These are phyloP conservation scores for Anser cygnoides DNA, from an alignment of 2,113 vertebrate genomes.

Conservation along the genomic window DNA sequence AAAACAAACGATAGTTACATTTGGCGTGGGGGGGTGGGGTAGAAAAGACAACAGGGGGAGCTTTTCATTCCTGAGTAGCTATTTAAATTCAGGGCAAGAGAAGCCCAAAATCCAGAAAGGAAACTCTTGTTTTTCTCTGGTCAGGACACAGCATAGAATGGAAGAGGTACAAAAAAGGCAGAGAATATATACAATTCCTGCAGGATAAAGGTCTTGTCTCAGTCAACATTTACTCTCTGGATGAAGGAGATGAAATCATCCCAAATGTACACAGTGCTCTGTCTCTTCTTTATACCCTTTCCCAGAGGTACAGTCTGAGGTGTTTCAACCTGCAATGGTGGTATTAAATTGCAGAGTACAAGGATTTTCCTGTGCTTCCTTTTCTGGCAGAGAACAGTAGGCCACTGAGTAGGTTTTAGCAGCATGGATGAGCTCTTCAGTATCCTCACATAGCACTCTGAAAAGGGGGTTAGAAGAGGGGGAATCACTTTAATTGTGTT, in stretches of 20 bases:
- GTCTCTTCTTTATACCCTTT: constrained; percentile 1
- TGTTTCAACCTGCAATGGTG: not conserved
- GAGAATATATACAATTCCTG: not conserved
- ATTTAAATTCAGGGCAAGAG: not conserved
- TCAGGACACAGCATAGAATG: not conserved
- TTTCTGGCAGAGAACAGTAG: not conserved
- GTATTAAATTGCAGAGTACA: not conserved
- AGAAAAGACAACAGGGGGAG: not conserved
- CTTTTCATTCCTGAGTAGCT: not conserved
- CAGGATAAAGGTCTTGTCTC: constrained; percentile 38
- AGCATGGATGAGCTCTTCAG: not conserved
- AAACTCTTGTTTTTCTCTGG: not conserved
- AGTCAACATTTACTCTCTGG: constrained; percentile 30
- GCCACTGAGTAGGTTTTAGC: not conserved
- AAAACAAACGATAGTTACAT: not conserved
- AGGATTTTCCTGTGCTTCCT: not conserved
- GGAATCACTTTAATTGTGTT: not conserved
- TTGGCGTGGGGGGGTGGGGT: not conserved
- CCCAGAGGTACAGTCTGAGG: not conserved
- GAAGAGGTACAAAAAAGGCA: not conserved
- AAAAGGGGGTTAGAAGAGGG: not conserved
- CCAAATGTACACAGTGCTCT: not conserved
- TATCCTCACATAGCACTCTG: fast-evolving
- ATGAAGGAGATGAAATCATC: constrained; percentile 45
- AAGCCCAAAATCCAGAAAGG: not conserved